A percentile compares a stretch with the other conserved stretches of the same genome.
Conservation (phyloP, 2,888 invertebrate genomes). For the Cactoblastis cactorum region DNA sequence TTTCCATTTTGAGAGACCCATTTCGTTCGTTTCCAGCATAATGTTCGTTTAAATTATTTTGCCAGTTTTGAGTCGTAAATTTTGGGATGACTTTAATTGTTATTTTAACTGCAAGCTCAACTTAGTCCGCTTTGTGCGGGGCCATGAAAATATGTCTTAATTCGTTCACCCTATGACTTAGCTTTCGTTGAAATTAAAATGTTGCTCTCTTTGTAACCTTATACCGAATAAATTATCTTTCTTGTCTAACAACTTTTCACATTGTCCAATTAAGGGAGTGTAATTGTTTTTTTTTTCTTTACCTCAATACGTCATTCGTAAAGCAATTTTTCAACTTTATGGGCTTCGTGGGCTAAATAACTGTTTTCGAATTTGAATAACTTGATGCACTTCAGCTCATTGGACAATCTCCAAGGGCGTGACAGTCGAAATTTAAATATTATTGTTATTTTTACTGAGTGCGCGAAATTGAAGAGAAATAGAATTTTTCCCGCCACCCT, state of each 20-base stretch:
- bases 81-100: slow-evolving; percentile 77
- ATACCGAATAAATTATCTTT: slow-evolving; percentile 40
- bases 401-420: slow-evolving; percentile 47
- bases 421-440: slow-evolving; percentile 71
- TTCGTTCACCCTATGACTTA: slow-evolving; percentile 73
- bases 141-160: slow-evolving; percentile 75
- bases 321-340: slow-evolving; percentile 1
- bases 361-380: slow-evolving; percentile 31
- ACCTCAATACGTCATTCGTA: slow-evolving; percentile 1
- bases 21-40: slow-evolving; percentile 60
- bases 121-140: slow-evolving; percentile 59
- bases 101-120: slow-evolving; percentile 78
- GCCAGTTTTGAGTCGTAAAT: slow-evolving; percentile 77
- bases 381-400: slow-evolving; percentile 32
- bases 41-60: slow-evolving; percentile 72
- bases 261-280: slow-evolving; percentile 23
- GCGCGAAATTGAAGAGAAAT: slow-evolving; percentile 76
- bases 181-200: slow-evolving; percentile 62
- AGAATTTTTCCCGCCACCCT: slow-evolving; percentile 65
- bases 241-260: slow-evolving; percentile 40
- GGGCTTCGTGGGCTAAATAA: slow-evolving; percentile 9
- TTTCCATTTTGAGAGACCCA: too few species aligned
- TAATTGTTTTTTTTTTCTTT: slow-evolving; percentile 15
- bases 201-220: slow-evolving; percentile 38
- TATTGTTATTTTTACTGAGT: slow-evolving; percentile 75